A percentile compares a stretch with the other conserved stretches of the same genome.
Conservation (phyloP, 1,140 invertebrate genomes). For the Tetramorium alpestre region DNA sequence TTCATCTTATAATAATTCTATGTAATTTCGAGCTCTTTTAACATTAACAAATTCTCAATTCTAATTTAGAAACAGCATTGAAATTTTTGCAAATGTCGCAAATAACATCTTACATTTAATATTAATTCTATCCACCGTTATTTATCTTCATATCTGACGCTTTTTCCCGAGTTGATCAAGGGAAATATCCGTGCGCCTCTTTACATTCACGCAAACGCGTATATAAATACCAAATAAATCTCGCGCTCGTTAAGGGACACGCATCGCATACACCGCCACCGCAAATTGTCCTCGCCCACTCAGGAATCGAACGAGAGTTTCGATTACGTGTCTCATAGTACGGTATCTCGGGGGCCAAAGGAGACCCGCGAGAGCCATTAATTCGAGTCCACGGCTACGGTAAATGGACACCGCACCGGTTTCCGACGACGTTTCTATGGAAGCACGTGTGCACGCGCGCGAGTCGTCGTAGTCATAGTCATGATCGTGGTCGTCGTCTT, state of each 20-base stretch:
- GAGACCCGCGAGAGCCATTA: constrained; percentile 66
- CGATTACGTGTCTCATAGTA: constrained; percentile 60
- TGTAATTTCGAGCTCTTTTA: background rate
- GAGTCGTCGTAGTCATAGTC: background rate
- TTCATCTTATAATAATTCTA: background rate
- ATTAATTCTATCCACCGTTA: background rate
- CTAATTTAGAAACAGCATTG: background rate
- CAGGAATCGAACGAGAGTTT: constrained; percentile 55
- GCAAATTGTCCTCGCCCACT: constrained; percentile 66
- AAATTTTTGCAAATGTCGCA: background rate
- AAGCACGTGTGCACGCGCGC: constrained; percentile 44
- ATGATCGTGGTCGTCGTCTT: constrained; percentile 28
- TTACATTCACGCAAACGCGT: background rate
- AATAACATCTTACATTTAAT: background rate
- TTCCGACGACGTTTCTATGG: constrained; percentile 77
- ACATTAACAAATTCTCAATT: background rate
- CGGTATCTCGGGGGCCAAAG: constrained; percentile 55
- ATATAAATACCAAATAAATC: constrained; percentile 55
- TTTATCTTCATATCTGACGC: background rate
- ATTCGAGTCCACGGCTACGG: constrained; percentile 62
- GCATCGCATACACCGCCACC: constrained; percentile 16
- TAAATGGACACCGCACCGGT: constrained; percentile 56
- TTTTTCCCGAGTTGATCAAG: background rate
- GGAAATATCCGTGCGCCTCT: background rate
- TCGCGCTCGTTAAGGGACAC: constrained; percentile 38